Base-by-base conservation (phyloP, 2,888 invertebrate genomes). In the Eumacrocentrus americanus region DNA sequence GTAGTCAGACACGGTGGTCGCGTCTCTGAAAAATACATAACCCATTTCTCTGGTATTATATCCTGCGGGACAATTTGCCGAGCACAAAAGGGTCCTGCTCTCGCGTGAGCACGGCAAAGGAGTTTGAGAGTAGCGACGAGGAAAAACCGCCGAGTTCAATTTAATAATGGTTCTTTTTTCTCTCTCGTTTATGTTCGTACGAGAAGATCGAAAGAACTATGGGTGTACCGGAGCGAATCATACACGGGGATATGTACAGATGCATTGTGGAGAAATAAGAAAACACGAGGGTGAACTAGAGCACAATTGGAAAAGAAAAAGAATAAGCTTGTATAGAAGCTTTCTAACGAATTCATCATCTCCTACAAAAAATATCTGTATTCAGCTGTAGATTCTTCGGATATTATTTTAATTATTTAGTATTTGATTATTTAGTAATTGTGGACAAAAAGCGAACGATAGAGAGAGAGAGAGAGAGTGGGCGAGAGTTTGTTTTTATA, bases 131-230 rank as follows among this genome's bases (percentile, higher is more conserved):
- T 63, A 63, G 58, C 62, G 67, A 62, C 60, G 63, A 63, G 60
- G 65, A 65, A 63, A 65, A 67, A 67, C 69, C 57, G 66, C 63
- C 68, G 67, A 71, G 71, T 72, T 62, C 74, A 73, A 73, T 75
- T 75, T 73, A 74, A 74, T 75, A 72, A 72, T 71, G 71, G 71
- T 70, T 54, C 20, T 29, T 54, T 54, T 44, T 47, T 20, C 25
- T 29, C 48, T 14, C 18, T 12, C 51, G 29, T 58, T 54, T 34
- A 18, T 44, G 54, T 54, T 34, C 34, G 29, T 12, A 16, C 18
- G 44, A 44, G 29, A 54, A 54, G 54, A 44, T 44, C 18, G 54
- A 34, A 44, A 44, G 44, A 44, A 54, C 53, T 54, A 40, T 52
- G 40, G 25, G 23, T 38, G 52, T 40, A 42, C 38, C 37, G 52